Evolutionary conservation across 2,888 invertebrate genomes (phyloP).

Genomic region (Apodemia duryi): DNA sequence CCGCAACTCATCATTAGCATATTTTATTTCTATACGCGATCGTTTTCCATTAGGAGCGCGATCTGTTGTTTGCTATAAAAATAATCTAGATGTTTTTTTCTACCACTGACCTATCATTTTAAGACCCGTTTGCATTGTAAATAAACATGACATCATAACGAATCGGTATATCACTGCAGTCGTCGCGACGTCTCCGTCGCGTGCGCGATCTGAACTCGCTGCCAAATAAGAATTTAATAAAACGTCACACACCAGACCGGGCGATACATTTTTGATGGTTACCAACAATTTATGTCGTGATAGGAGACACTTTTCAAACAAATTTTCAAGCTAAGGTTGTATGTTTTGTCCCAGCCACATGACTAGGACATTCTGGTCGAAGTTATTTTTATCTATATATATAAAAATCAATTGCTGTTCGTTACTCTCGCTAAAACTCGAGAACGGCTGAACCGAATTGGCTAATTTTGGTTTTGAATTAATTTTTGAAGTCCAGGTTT

Average conservation of each 20-base stretch:
- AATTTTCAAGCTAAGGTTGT: not conserved
- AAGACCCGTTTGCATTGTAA: slow-evolving; percentile 18
- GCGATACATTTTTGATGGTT: slow-evolving; percentile 35
- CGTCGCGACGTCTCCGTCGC: slow-evolving; percentile 39
- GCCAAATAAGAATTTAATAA: slow-evolving; percentile 58
- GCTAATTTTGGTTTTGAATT: no score
- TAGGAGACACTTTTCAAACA: slow-evolving; percentile 19
- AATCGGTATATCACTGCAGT: slow-evolving; percentile 27
- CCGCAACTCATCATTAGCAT: no score
- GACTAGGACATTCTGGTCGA: not conserved
- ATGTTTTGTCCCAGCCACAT: not conserved
- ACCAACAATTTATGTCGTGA: slow-evolving; percentile 19
- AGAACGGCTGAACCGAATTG: no score
- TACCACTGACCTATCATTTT: no score
- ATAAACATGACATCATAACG: slow-evolving; percentile 27
- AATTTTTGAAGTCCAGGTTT: no score
- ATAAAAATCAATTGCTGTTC: no score
- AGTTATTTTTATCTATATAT: not conserved
- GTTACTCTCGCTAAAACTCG: no score
- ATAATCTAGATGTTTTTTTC: no score
- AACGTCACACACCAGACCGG: slow-evolving; percentile 42
- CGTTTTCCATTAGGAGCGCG: no score
- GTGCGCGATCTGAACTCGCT: slow-evolving; percentile 36
- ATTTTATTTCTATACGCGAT: no score
- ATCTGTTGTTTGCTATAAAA: no score